Percentiles rank a stretch among this genome's conserved stretches.
phyloP scores from a whole-genome alignment of 2,113 vertebrate species.

The Echinops telfairi region DNA sequence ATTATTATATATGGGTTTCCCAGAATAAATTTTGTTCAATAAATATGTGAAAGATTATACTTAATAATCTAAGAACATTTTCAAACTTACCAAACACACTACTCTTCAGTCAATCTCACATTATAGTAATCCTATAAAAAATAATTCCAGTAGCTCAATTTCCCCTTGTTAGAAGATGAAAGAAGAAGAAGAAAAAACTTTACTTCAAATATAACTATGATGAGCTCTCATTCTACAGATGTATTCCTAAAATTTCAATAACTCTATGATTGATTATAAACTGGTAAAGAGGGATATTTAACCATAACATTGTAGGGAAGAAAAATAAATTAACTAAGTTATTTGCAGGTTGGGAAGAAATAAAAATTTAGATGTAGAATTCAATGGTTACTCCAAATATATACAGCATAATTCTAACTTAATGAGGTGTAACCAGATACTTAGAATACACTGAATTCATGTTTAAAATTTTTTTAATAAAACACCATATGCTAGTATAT shows the following conservation, averaged over 20 bases:
- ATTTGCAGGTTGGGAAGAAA: background rate
- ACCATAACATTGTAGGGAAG: background rate
- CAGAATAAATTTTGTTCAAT: background rate
- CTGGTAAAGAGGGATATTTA: background rate
- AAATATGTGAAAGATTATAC: background rate
- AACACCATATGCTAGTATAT: background rate
- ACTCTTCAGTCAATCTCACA: no score
- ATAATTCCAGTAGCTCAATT: background rate
- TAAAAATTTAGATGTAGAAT: background rate
- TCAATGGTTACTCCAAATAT: background rate
- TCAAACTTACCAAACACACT: background rate
- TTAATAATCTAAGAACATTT: background rate
- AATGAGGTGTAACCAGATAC: background rate
- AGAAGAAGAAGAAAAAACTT: background rate
- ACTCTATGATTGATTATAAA: background rate
- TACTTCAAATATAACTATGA: background rate
- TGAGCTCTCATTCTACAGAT: background rate
- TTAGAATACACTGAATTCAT: background rate
- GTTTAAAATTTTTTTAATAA: background rate
- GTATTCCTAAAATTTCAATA: background rate
- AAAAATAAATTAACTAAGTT: background rate
- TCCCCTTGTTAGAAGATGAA: background rate
- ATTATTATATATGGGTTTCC: background rate
- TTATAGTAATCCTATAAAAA: no score
- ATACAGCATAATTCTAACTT: background rate